These are phyloP conservation scores for Xenops minutus DNA, from an alignment of 2,797 vertebrate genomes.

Conservation along the genomic window DNA sequence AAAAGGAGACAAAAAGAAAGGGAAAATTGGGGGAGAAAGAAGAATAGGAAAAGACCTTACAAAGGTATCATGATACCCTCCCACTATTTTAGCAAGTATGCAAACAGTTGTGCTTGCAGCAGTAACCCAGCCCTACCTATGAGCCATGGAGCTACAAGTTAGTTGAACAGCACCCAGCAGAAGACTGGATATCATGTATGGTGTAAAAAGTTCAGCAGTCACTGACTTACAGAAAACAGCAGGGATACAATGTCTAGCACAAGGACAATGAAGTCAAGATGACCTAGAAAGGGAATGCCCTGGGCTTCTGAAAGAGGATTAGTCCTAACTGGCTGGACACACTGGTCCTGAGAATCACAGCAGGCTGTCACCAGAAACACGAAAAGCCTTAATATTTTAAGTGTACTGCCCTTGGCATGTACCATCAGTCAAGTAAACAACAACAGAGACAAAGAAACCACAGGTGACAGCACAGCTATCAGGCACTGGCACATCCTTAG, in stretches of 20 bases:
- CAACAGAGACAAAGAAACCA: background rate
- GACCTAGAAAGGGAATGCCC: background rate
- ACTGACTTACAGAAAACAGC: background rate
- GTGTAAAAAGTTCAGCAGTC: background rate
- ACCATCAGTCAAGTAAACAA: background rate
- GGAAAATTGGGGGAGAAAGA: background rate
- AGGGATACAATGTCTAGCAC: background rate
- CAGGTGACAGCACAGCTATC: background rate
- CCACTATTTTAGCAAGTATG: background rate
- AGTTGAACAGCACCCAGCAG: background rate
- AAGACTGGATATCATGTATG: background rate
- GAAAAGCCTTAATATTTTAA: background rate
- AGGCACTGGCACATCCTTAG: background rate
- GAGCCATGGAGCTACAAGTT: background rate
- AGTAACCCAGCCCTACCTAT: background rate
- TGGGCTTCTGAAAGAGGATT: background rate
- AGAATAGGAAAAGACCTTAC: background rate
- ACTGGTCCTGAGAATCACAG: background rate
- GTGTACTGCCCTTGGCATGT: background rate
- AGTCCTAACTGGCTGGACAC: background rate
- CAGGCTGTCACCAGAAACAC: background rate
- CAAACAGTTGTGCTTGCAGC: background rate
- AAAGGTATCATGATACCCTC: background rate
- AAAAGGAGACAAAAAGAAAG: background rate
- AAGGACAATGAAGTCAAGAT: background rate